Evolutionary conservation across 2,797 vertebrate genomes (phyloP).

Genomic region (Hoplostethus atlanticus): DNA sequence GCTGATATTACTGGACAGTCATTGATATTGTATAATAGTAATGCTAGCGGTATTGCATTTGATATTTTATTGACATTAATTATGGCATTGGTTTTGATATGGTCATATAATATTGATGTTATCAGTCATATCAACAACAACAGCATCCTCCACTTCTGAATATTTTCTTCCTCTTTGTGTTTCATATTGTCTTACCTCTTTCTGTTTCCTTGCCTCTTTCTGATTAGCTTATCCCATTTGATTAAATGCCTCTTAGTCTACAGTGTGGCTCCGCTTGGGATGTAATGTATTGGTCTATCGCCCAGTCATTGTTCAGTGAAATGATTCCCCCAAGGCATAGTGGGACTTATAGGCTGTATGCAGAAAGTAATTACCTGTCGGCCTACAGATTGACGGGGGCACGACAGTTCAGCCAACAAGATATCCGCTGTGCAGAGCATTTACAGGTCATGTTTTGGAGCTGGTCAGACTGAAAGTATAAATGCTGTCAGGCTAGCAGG

Average conservation of each 20-base stretch:
- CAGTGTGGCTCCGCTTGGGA: slow-evolving; percentile 19
- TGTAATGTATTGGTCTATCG: slow-evolving; percentile 25
- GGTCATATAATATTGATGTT: slow-evolving; percentile 29
- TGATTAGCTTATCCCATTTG: slow-evolving; percentile 38
- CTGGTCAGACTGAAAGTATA: not conserved
- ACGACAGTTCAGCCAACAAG: not conserved
- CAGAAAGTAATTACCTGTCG: slow-evolving; percentile 54
- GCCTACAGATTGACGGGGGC: slow-evolving; percentile 33
- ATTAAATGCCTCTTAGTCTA: slow-evolving; percentile 41
- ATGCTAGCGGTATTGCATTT: not conserved
- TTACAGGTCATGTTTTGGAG: not conserved
- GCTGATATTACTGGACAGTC: not conserved
- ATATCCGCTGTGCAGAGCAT: slow-evolving; percentile 8
- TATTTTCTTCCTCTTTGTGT: not conserved
- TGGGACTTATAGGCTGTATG: slow-evolving; percentile 44
- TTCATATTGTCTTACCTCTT: not conserved
- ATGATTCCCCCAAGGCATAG: slow-evolving; percentile 28
- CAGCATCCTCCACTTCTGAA: not conserved
- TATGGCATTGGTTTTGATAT: not conserved
- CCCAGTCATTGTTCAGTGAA: slow-evolving; percentile 20
- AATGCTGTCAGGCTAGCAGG: not conserved
- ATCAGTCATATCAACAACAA: slow-evolving; percentile 29
- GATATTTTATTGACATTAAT: not conserved
- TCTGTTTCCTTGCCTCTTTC: slow-evolving; percentile 9
- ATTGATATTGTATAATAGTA: not conserved